Base-by-base conservation (phyloP, 2,797 vertebrate genomes). In the Typhlichthys eigenmanni region DNA sequence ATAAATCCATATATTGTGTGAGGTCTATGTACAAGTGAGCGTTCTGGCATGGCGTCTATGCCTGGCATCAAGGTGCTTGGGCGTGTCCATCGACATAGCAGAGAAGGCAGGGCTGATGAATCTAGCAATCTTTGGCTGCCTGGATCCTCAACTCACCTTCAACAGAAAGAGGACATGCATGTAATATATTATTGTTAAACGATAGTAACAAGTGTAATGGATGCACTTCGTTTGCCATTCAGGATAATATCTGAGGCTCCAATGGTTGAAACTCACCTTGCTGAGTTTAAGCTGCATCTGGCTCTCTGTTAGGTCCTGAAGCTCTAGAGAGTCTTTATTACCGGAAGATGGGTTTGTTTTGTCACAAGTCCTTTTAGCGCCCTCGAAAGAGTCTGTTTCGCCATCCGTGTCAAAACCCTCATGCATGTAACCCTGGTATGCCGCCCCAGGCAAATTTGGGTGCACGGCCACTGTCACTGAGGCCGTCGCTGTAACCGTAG, bases 401-500 rank as follows among this genome's bases (percentile, higher is more conserved):
- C 85, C 82, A 49, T 95, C 79, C 8, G 93, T 79, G 3, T 95
- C 89, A 80, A 91, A 95, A 74, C 92, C 91, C 80, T 96, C 91
- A 0, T 95, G 92, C 86, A 91, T 82, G 13, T 95, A 98, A 69
- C 71, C 93, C 76, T 92, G 91, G 86, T 94, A 94, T 1, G 95
- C 91, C 4, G 94, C 90, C 38, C 96, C 95, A 0, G 96, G 96
- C 80, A 98, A 87, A 0, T 88, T 92, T 1, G 96, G 94, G 77
- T 95, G 95, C 78, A 99, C 91, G 2, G 96, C 94, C 71, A 99
- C 95, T 0, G 95, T 99, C 89, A 98, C 96, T 0, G 96, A 99
- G 10, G 97, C 94, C 0, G 97, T 98, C 80, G 95, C 95, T 0
- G 94, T 97, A 69, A 99, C 95, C 86, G 95, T 89, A 55, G 96